Conservation (phyloP, 2,888 invertebrate genomes). For the Neoscelio sp. region DNA sequence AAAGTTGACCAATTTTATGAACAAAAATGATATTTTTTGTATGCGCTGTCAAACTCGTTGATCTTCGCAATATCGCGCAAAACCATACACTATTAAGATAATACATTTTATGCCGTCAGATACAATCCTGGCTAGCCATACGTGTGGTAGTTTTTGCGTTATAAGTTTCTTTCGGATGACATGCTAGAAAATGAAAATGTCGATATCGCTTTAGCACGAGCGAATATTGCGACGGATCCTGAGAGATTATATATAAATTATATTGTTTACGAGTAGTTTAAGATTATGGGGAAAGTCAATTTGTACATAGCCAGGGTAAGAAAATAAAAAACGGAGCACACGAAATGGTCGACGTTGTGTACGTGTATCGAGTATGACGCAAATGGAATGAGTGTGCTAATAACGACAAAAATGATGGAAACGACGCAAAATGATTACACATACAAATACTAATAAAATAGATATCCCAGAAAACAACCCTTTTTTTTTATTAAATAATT, state of each 20-base stretch:
- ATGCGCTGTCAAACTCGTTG: slow-evolving; percentile 61
- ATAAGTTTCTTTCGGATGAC: slow-evolving; percentile 45
- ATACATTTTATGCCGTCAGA: slow-evolving; percentile 59
- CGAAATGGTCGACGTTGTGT: slow-evolving; percentile 48
- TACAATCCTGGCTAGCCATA: slow-evolving; percentile 54
- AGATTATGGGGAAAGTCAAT: slow-evolving; percentile 64
- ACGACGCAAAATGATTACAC: slow-evolving; percentile 60
- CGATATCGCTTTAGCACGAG: slow-evolving; percentile 58
- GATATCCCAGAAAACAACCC: slow-evolving; percentile 28
- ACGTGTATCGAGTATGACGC: slow-evolving; percentile 33
- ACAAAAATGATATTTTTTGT: slow-evolving; percentile 53
- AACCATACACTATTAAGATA: slow-evolving; percentile 62
- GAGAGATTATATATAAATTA: slow-evolving; percentile 60
- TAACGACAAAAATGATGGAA: slow-evolving; percentile 30
- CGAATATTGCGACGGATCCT: slow-evolving; percentile 48
- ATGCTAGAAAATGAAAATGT: slow-evolving; percentile 55
- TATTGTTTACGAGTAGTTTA: slow-evolving; percentile 65
- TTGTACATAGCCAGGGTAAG: slow-evolving; percentile 62
- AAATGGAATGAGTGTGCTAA: slow-evolving; percentile 51
- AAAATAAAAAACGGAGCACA: slow-evolving; percentile 35
- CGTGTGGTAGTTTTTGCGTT: slow-evolving; percentile 52
- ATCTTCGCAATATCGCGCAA: slow-evolving; percentile 58
- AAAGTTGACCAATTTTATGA: slow-evolving; percentile 41
- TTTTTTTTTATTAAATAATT: too few relatives aligned
- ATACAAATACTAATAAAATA: slow-evolving; percentile 62